These are phyloP conservation scores for Hirundo rustica DNA, from an alignment of 2,797 vertebrate species.

Conservation along the genomic window DNA sequence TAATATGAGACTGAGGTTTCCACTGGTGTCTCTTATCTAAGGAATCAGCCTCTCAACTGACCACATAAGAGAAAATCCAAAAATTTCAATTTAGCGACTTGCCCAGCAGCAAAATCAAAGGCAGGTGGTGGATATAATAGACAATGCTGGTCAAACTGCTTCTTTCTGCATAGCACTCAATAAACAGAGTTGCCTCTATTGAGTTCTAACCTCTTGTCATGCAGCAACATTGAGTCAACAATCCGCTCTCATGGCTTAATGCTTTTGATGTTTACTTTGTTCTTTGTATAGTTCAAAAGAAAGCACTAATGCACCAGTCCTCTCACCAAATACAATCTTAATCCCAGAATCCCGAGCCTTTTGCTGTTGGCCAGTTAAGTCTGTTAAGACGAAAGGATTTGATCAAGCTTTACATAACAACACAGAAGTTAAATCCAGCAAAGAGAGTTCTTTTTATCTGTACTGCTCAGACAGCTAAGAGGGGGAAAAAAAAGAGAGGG, in stretches of 20 bases:
- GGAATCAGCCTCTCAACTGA: neutral
- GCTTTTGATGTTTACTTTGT: conserved; percentile 80
- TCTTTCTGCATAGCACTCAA: conserved; percentile 28
- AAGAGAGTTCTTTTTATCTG: conserved; percentile 79
- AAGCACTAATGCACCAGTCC: conserved; percentile 68
- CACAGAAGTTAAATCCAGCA: conserved; percentile 76
- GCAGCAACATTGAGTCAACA: conserved; percentile 70
- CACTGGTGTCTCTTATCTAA: neutral
- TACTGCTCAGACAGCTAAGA: conserved; percentile 71
- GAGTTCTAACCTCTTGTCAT: conserved; percentile 68
- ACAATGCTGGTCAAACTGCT: conserved; percentile 48
- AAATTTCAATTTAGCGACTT: conserved; percentile 2
- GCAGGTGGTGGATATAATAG: conserved; percentile 24
- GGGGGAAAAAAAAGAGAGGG: neutral
- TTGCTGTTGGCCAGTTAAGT: conserved; percentile 80
- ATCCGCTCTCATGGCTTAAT: conserved; percentile 65
- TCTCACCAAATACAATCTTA: conserved; percentile 73
- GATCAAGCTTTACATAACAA: conserved; percentile 80
- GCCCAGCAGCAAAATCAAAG: conserved; percentile 49
- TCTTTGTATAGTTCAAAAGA: conserved; percentile 79
- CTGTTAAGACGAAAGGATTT: conserved; percentile 78
- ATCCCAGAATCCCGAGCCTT: conserved; percentile 72
- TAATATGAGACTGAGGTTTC: neutral
- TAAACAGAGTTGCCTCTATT: conserved; percentile 52
- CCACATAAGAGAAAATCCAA: neutral